Evolutionary conservation across 2,113 vertebrate species (phyloP).

Genomic region (Oncorhynchus tshawytscha): DNA sequence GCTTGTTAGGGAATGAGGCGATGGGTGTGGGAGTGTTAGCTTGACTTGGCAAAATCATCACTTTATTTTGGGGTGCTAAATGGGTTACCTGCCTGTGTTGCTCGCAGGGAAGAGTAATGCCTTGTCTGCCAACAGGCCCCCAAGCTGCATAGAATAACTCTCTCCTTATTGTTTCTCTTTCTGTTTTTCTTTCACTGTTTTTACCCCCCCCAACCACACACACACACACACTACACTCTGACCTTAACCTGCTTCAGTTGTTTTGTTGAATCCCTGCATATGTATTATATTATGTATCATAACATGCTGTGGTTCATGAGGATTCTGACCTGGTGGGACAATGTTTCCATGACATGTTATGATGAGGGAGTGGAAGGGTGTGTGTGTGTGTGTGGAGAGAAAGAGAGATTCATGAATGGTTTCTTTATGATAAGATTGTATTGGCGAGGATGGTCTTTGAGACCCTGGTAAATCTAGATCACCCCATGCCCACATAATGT

Average conservation of each 20-base stretch:
- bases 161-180: no score
- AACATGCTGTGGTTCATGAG: no score
- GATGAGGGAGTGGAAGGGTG: no score
- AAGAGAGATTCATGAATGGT: no score
- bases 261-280: no score
- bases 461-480: neutral
- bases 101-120: constrained; percentile 17
- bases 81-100: constrained; percentile 59
- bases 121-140: constrained; percentile 43
- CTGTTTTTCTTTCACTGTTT: no score
- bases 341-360: no score
- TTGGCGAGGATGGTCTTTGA: neutral
- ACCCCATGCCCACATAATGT: neutral
- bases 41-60: constrained; percentile 41
- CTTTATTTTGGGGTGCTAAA: constrained; percentile 52
- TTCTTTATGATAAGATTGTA: constrained; percentile 10
- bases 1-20: constrained; percentile 17
- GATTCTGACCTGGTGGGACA: no score
- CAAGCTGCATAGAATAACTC: constrained; percentile 49
- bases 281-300: no score
- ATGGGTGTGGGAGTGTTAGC: constrained; percentile 22
- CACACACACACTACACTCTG: neutral
- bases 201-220: no score
- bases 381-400: no score
- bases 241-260: no score